Evolutionary conservation across 2,888 invertebrate genomes (phyloP), one percentile per base, ranked within the genome.

Genomic region (Cryptocephalus moraei): DNA sequence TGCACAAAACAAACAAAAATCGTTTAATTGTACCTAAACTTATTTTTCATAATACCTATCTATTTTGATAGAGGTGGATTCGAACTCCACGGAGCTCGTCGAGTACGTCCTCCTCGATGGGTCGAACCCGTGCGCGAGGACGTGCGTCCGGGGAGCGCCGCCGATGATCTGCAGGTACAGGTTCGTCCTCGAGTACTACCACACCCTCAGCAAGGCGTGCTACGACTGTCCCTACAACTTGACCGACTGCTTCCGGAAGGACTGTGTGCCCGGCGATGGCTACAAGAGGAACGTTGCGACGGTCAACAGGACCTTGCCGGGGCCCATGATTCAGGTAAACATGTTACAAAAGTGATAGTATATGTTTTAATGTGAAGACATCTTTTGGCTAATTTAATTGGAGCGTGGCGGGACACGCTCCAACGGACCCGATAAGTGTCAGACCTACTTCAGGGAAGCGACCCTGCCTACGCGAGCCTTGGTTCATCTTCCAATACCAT

Each of bases 201-300:
- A 84, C 56, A 85, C 89, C 0, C 79, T 91, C 76, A 88, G 90
- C 64, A 91, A 91, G 66, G 92, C 92, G 1, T 93, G 93, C 61
- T 89, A 78, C 62, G 73, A 84, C 58, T 93, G 94, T 63, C 91
- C 92, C 0, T 75, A 72, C 49, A 85, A 85, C 63, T 56, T 71
- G 1, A 78, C 80, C 0, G 90, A 93, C 63, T 94, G 94, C 63
- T 72, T 69, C 41, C 74, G 85, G 44, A 78, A 79, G 0, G 86
- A 93, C 64, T 94, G 94, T 65, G 79, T 93, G 49, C 77, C 88
- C 0, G 89, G 82, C 1, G 91, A 93, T 67, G 94, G 94, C 0
- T 75, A 84, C 39, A 78, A 78, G 48, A 75, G 91, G 52, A 76
- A 86, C 0, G 71, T 93, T 33, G 78, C 86, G 10, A 84, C 87